A percentile compares a stretch with the other conserved stretches of the same genome.
These are phyloP conservation scores for Cryptomyrus ogoouensis DNA, from an alignment of 2,113 vertebrate genomes.

Conservation along the genomic window DNA sequence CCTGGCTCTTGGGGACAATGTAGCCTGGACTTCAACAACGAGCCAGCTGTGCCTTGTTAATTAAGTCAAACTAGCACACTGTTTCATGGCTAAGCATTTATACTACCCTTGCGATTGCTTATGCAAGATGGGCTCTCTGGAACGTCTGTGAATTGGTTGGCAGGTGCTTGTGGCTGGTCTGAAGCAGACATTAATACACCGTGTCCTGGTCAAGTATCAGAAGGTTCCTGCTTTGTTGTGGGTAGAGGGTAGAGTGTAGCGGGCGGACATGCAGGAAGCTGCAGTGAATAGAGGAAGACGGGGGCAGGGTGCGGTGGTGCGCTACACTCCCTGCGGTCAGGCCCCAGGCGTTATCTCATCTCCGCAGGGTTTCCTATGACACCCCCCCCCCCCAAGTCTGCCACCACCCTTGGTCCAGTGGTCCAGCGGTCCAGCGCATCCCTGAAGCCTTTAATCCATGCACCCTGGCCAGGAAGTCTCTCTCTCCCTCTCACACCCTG, in stretches of 20 bases:
- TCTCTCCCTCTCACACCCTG: not conserved
- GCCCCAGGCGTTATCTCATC: slow-evolving; percentile 49
- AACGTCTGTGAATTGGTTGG: not conserved
- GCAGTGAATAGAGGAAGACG: slow-evolving; percentile 60
- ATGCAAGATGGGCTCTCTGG: not conserved
- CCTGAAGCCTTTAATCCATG: not conserved
- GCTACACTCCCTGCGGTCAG: slow-evolving; percentile 45
- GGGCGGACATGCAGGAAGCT: slow-evolving; percentile 48
- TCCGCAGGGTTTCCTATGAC: slow-evolving; percentile 51
- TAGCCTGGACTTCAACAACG: not conserved
- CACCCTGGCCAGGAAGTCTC: slow-evolving; percentile 13
- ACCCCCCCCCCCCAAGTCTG: too few species aligned
- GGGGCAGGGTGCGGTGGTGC: slow-evolving; percentile 46
- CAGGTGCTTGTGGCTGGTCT: not conserved
- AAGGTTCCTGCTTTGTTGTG: not conserved
- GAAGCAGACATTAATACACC: not conserved
- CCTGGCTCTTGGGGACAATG: not conserved
- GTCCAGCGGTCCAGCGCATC: not conserved
- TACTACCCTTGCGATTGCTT: not conserved
- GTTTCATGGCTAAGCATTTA: not conserved
- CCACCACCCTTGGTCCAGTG: not conserved
- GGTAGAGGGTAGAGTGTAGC: slow-evolving; percentile 32
- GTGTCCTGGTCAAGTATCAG: not conserved
- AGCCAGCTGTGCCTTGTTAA: not conserved
- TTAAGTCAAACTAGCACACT: not conserved